Conservation (phyloP, 2,113 vertebrate genomes). For the Lophotis ruficrista region DNA sequence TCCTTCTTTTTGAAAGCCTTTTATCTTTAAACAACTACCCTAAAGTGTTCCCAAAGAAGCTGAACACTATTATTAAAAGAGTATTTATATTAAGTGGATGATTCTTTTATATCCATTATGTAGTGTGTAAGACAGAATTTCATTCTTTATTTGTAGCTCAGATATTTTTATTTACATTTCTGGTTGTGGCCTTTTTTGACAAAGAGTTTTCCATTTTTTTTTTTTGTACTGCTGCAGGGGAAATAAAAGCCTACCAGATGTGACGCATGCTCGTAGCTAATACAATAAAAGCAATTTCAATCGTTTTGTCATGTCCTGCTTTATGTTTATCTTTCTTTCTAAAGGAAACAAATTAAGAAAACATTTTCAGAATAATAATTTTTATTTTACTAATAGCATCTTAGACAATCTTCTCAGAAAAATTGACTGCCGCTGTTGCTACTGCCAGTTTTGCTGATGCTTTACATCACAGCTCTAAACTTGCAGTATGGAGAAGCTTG, state of each 20-base stretch:
- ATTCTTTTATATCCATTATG: background rate
- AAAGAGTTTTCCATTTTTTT: background rate
- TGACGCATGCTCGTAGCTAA: background rate
- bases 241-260: background rate
- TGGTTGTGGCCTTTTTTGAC: background rate
- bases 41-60: background rate
- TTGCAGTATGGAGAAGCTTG: background rate
- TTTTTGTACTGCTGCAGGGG: background rate
- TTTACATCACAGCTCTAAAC: background rate
- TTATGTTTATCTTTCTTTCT: background rate
- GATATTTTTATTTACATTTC: background rate
- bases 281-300: background rate
- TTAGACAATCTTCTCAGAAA: background rate
- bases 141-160: background rate
- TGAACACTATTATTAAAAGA: background rate
- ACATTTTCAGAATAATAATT: background rate
- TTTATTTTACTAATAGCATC: background rate
- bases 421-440: background rate
- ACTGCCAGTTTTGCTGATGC: background rate
- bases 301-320: background rate
- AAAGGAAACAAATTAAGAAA: constrained; percentile 17
- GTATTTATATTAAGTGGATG: background rate
- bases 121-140: background rate
- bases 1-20: background rate
- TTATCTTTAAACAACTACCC: background rate